These are phyloP conservation scores for Frieseomelitta varia DNA, from an alignment of 1,140 invertebrate species.

Conservation along the genomic window DNA sequence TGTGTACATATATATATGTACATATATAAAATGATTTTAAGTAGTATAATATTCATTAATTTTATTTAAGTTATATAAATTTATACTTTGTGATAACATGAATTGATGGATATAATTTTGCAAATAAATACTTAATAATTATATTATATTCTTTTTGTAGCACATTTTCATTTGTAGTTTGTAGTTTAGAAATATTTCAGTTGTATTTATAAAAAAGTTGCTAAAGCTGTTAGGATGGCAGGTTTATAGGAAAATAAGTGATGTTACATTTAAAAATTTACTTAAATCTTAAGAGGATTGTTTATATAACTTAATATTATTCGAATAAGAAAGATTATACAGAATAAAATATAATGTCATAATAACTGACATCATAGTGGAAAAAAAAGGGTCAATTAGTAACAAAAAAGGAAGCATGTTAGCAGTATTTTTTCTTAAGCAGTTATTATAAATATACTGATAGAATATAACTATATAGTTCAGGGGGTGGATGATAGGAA, in stretches of 20 bases:
- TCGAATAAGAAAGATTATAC: background rate
- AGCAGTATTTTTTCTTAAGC: constrained; percentile 54
- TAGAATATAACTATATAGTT: constrained; percentile 75
- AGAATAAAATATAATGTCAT: constrained; percentile 16
- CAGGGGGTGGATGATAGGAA: constrained; percentile 80
- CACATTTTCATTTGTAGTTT: background rate
- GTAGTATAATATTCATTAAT: background rate
- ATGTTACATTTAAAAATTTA: background rate
- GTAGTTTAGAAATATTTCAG: background rate
- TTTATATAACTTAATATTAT: background rate
- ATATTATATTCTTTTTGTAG: constrained; percentile 2
- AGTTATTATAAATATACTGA: constrained; percentile 62
- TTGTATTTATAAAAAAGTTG: constrained; percentile 4
- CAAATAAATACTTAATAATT: background rate
- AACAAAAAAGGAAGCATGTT: constrained; percentile 57
- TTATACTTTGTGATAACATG: background rate
- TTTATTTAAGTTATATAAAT: background rate
- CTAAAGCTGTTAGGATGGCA: background rate
- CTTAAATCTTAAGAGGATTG: background rate
- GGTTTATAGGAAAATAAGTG: background rate
- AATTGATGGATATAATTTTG: background rate
- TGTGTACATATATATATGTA: too few relatives aligned
- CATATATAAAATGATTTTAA: background rate
- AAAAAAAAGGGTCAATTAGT: constrained; percentile 35
- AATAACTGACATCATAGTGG: constrained; percentile 52